Percentiles rank a stretch among this genome's conserved stretches.
These are phyloP conservation scores for Ptychadena robeensis DNA, from an alignment of 2,797 vertebrate genomes.

Conservation along the genomic window DNA sequence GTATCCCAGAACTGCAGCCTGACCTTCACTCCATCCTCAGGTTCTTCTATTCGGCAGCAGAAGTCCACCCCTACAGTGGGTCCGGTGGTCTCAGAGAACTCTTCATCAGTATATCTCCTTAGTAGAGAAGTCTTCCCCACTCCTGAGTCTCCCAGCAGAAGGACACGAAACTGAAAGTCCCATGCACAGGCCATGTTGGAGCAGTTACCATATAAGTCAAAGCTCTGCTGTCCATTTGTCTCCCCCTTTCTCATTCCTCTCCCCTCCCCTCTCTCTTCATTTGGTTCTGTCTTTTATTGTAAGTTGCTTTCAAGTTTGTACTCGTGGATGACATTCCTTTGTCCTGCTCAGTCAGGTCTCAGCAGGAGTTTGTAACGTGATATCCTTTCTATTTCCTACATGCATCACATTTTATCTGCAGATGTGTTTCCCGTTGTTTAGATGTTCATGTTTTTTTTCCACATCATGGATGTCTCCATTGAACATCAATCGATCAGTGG, in stretches of 20 bases:
- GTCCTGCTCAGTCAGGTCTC: slow-evolving; percentile 18
- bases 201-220: not conserved
- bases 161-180: slow-evolving; percentile 89
- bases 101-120: slow-evolving; percentile 81
- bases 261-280: not conserved
- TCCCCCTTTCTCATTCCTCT: not conserved
- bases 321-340: slow-evolving; percentile 36
- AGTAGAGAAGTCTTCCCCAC: slow-evolving; percentile 88
- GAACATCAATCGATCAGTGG: too few relatives aligned
- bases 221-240: not conserved
- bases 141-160: slow-evolving; percentile 87
- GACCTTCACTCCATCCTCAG: slow-evolving; percentile 78
- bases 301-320: slow-evolving; percentile 42
- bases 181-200: slow-evolving; percentile 80
- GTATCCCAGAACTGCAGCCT: slow-evolving; percentile 92
- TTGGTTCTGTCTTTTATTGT: slow-evolving; percentile 2
- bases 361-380: slow-evolving; percentile 48
- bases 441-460: too few relatives aligned
- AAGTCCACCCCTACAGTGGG: slow-evolving; percentile 87
- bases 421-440: too few relatives aligned
- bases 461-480: too few relatives aligned
- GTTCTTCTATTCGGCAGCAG: slow-evolving; percentile 84
- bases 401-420: not conserved
- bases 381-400: not conserved
- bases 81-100: slow-evolving; percentile 79